These are phyloP conservation scores for Eurypyga helias DNA, from an alignment of 2,113 vertebrate genomes.

Conservation along the genomic window DNA sequence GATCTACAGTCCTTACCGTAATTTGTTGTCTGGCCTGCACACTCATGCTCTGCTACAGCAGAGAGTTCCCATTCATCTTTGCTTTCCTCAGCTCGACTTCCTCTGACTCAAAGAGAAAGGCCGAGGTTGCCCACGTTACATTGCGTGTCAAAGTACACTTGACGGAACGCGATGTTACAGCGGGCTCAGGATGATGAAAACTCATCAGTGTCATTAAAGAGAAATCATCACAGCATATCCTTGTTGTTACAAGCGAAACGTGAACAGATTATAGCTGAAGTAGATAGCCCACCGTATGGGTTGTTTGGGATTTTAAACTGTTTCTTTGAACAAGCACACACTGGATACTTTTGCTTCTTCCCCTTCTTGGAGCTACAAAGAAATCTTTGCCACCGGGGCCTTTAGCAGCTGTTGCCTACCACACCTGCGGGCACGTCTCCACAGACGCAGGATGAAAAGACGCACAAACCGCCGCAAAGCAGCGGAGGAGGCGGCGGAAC, in stretches of 20 bases:
- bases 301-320: background rate
- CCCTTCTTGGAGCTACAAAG: background rate
- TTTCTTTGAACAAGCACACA: fast-evolving
- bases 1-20: background rate
- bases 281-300: fast-evolving
- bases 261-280: background rate
- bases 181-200: background rate
- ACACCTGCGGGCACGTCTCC: background rate
- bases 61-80: background rate
- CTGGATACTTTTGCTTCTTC: background rate
- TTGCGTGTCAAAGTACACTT: background rate
- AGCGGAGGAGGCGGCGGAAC: fast-evolving
- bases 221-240: background rate
- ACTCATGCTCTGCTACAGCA: background rate
- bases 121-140: background rate
- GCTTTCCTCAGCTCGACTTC: background rate
- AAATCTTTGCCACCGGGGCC: background rate
- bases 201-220: background rate
- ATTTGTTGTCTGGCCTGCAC: background rate
- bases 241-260: fast-evolving
- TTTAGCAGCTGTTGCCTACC: background rate
- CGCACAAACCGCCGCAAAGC: background rate
- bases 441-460: no score
- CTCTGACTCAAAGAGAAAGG: background rate
- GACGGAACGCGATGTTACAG: background rate